A percentile compares a stretch with the other conserved stretches of the same genome.
Conservation (phyloP, 2,797 vertebrate genomes). For the Alfaro cultratus region DNA sequence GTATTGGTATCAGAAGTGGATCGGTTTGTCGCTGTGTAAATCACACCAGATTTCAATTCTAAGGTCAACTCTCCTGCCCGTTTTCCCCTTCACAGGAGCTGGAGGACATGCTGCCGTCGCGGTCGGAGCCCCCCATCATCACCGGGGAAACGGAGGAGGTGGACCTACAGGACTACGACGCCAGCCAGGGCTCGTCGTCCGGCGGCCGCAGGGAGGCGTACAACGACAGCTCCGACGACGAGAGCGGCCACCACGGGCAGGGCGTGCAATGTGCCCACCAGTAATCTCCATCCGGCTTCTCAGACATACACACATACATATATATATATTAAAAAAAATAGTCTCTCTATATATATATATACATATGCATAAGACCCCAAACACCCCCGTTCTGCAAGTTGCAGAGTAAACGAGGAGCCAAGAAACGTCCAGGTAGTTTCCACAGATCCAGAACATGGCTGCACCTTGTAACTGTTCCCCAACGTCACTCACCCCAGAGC, state of each 20-base stretch:
- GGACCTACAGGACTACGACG: slow-evolving; percentile 95
- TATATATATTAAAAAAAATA: slow-evolving; percentile 40
- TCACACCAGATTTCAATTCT: too few species aligned
- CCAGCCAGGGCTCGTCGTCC: slow-evolving; percentile 87
- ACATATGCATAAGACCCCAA: background rate
- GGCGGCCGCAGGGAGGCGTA: slow-evolving; percentile 95
- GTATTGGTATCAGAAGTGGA: too few species aligned
- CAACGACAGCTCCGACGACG: slow-evolving; percentile 97
- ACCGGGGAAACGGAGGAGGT: slow-evolving; percentile 94
- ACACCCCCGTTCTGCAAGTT: slow-evolving; percentile 60
- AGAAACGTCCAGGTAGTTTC: slow-evolving; percentile 55
- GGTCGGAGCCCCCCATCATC: slow-evolving; percentile 90
- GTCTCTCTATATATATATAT: slow-evolving; percentile 35
- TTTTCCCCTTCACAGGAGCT: slow-evolving; percentile 83
- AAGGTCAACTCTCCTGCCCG: background rate
- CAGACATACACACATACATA: slow-evolving; percentile 22
- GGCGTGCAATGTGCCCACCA: slow-evolving; percentile 98
- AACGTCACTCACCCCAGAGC: slow-evolving; percentile 23
- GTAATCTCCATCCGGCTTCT: slow-evolving; percentile 77
- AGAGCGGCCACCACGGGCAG: slow-evolving; percentile 91
- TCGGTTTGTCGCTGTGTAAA: too few species aligned
- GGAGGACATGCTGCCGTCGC: slow-evolving; percentile 95
- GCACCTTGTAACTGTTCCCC: slow-evolving; percentile 27
- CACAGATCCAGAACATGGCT: slow-evolving; percentile 37
- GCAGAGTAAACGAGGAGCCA: slow-evolving; percentile 77